Conservation (phyloP, 2,888 invertebrate species). For the Diachrysia chrysitis region DNA sequence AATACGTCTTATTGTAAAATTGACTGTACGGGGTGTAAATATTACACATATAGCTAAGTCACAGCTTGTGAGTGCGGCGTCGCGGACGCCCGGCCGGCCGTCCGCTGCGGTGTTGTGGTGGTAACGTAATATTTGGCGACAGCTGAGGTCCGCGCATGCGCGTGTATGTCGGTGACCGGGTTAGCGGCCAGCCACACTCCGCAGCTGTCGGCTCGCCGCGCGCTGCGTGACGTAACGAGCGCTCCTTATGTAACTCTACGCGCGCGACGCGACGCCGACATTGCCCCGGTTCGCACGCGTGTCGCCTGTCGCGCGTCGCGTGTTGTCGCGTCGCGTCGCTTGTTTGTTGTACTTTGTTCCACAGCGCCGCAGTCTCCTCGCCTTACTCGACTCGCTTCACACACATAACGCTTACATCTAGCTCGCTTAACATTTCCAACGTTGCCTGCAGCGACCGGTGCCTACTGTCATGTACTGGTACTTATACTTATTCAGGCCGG, state of each 20-base stretch:
- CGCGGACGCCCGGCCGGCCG: background rate
- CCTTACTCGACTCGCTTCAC: conserved; percentile 40
- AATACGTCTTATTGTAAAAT: conserved; percentile 25
- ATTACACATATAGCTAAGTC: conserved; percentile 12
- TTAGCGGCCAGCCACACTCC: conserved; percentile 13
- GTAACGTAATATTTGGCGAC: conserved; percentile 9
- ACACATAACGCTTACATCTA: conserved; percentile 41
- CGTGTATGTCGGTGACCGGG: conserved; percentile 31
- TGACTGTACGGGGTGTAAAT: conserved; percentile 23
- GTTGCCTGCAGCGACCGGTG: background rate
- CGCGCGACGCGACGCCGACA: conserved; percentile 17
- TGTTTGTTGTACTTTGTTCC: conserved; percentile 35
- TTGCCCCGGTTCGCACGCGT: conserved; percentile 35
- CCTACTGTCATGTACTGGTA: background rate
- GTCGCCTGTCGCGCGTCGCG: conserved; percentile 1
- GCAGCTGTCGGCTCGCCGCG: background rate
- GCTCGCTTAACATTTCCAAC: conserved; percentile 33
- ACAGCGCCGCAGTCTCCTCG: conserved; percentile 43
- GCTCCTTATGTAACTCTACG: conserved; percentile 33
- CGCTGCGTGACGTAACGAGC: conserved; percentile 35
- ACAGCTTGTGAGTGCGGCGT: background rate
- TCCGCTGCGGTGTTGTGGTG: background rate
- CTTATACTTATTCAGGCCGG: background rate
- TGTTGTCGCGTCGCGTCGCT: conserved; percentile 3
- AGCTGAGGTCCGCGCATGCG: background rate